These are phyloP conservation scores for Parthenolecanium corni DNA, from an alignment of 2,888 invertebrate genomes.

Conservation along the genomic window DNA sequence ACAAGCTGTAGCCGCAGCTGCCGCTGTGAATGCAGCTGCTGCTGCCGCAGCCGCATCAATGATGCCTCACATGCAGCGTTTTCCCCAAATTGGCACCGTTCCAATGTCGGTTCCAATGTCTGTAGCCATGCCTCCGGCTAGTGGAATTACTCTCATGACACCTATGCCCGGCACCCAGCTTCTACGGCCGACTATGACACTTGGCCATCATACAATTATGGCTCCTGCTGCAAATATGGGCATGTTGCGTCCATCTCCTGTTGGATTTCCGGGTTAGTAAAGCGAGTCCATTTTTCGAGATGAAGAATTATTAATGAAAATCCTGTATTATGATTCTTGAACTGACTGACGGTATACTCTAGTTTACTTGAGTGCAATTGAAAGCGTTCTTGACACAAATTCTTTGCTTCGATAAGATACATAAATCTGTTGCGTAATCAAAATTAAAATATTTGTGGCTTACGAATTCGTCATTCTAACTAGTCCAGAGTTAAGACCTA, in stretches of 20 bases:
- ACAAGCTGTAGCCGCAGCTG: slow-evolving; percentile 33
- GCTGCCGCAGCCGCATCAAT: slow-evolving; percentile 40
- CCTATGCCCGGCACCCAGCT: slow-evolving; percentile 30
- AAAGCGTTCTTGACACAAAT: too few species aligned
- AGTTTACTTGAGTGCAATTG: too few species aligned
- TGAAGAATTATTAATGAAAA: neutral
- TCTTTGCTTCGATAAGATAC: too few species aligned
- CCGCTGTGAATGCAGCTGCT: slow-evolving; percentile 32
- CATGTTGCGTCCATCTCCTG: slow-evolving; percentile 33
- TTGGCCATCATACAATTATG: slow-evolving; percentile 27
- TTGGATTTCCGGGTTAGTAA: slow-evolving; percentile 17
- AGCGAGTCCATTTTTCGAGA: neutral
- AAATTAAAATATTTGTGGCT: too few species aligned
- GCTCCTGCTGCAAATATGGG: slow-evolving; percentile 31
- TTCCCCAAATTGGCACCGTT: slow-evolving; percentile 35
- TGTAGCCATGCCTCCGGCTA: slow-evolving; percentile 44
- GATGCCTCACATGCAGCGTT: slow-evolving; percentile 36
- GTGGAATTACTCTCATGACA: slow-evolving; percentile 30
- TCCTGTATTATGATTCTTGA: too few species aligned
- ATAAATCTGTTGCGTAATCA: too few species aligned
- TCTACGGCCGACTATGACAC: slow-evolving; percentile 14
- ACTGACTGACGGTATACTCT: too few species aligned
- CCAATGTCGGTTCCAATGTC: slow-evolving; percentile 45
- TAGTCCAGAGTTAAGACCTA: too few species aligned
- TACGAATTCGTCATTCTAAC: too few species aligned